These are phyloP conservation scores for Eupithecia dodoneata DNA, from an alignment of 2,888 invertebrate species.

Conservation along the genomic window DNA sequence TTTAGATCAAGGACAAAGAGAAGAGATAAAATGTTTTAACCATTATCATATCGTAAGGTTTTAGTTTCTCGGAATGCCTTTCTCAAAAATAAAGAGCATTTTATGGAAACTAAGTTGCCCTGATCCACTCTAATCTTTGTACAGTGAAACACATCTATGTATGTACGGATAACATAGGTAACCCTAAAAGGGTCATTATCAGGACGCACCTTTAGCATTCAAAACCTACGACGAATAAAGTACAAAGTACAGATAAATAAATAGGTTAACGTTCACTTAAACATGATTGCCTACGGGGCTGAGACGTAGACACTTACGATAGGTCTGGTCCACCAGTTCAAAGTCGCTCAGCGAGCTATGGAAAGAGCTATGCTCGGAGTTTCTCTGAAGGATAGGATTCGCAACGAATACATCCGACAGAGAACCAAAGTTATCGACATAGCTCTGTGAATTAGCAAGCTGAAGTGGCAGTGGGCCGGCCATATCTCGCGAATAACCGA, in stretches of 20 bases:
- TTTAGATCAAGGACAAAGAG: conserved; percentile 28
- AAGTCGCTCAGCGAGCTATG: too few species aligned
- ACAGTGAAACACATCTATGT: background rate
- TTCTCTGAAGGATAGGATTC: too few species aligned
- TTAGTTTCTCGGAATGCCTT: background rate
- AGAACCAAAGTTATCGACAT: too few species aligned
- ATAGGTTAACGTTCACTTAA: background rate
- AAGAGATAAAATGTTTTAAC: background rate
- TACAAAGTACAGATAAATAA: background rate
- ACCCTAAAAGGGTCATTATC: too few species aligned
- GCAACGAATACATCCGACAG: too few species aligned
- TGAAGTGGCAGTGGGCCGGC: too few species aligned
- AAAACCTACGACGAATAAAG: background rate
- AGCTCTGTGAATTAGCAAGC: too few species aligned
- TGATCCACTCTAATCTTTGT: background rate
- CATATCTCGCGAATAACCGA: too few species aligned
- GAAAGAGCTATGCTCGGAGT: too few species aligned
- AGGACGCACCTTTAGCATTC: background rate
- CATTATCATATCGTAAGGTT: background rate
- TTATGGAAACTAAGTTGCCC: background rate
- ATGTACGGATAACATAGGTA: background rate
- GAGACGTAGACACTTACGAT: too few species aligned
- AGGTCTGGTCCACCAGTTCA: too few species aligned
- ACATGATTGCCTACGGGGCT: too few species aligned
- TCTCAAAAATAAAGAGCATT: background rate